These are phyloP conservation scores for Drosophila subpulchrella DNA, from an alignment of 1,140 invertebrate genomes.

Conservation along the genomic window DNA sequence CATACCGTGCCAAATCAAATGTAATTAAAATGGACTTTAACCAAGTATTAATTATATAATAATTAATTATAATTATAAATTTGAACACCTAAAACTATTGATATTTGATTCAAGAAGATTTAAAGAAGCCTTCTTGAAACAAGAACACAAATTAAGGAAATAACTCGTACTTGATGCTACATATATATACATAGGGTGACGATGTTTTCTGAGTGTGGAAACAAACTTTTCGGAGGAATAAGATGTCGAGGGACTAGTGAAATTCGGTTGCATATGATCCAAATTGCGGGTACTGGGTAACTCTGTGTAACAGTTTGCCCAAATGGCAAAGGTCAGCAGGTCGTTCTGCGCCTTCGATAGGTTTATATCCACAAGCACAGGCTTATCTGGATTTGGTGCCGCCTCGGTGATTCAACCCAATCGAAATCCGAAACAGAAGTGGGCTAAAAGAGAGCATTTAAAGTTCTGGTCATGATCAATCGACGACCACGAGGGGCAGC, in stretches of 20 bases:
- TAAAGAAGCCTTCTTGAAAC: too few species aligned
- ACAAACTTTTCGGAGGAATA: not conserved
- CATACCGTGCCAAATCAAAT: too few species aligned
- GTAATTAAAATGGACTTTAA: too few species aligned
- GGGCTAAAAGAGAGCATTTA: conserved; percentile 63
- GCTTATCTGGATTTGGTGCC: not conserved
- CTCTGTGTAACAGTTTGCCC: conserved; percentile 69
- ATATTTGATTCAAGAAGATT: too few species aligned
- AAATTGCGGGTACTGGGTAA: conserved; percentile 57
- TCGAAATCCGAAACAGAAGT: conserved; percentile 50
- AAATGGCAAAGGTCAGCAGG: conserved; percentile 74
- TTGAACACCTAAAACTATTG: too few species aligned
- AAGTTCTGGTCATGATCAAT: conserved; percentile 77
- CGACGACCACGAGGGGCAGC: conserved; percentile 53
- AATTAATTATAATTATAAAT: too few species aligned
- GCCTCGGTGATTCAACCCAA: conserved; percentile 48
- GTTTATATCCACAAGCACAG: conserved; percentile 25
- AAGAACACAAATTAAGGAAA: too few species aligned
- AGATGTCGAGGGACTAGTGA: not conserved
- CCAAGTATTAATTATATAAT: too few species aligned
- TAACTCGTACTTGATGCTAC: too few species aligned
- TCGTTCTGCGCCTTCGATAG: conserved; percentile 53
- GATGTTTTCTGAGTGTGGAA: too few species aligned
- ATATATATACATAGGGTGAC: too few species aligned
- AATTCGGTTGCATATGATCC: conserved; percentile 56